phyloP scores from a whole-genome alignment of 2,113 vertebrate genomes.

The Laterallus jamaicensis region DNA sequence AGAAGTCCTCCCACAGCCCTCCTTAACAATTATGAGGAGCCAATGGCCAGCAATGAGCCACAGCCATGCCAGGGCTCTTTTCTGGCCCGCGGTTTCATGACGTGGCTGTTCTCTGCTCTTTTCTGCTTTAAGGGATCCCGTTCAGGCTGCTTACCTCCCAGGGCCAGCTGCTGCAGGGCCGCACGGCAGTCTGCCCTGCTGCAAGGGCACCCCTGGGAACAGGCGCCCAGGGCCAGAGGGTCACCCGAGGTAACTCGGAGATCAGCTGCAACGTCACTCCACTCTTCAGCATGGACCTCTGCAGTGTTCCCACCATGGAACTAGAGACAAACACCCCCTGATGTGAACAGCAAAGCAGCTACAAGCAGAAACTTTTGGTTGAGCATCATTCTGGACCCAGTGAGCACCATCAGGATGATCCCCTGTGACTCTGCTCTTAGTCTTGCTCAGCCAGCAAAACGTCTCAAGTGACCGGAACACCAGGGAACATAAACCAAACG shows the following conservation, averaged over 20 bases:
- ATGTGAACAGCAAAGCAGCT: not conserved
- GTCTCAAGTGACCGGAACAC: not conserved
- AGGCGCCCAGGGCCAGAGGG: not conserved
- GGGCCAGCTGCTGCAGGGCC: not conserved
- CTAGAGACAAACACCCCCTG: not conserved
- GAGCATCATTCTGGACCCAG: not conserved
- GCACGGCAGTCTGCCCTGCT: not conserved
- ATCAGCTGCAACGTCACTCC: not conserved
- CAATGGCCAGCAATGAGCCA: fast-evolving
- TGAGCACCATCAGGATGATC: not conserved
- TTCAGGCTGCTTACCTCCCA: not conserved
- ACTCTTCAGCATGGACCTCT: fast-evolving
- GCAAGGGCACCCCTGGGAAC: not conserved
- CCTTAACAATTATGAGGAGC: not conserved
- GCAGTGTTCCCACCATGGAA: not conserved
- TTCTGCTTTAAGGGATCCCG: not conserved
- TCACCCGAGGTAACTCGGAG: not conserved
- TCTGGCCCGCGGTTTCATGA: not conserved
- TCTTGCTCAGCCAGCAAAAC: not conserved
- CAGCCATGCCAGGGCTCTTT: not conserved
- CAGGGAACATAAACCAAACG: not conserved
- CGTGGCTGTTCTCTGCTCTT: not conserved
- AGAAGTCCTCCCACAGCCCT: not conserved
- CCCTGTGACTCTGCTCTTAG: not conserved
- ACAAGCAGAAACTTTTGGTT: not conserved